Evolutionary conservation across 2,797 vertebrate species (phyloP), one percentile per base, ranked within the genome.

Genomic region (Amphiprion clarkii): DNA sequence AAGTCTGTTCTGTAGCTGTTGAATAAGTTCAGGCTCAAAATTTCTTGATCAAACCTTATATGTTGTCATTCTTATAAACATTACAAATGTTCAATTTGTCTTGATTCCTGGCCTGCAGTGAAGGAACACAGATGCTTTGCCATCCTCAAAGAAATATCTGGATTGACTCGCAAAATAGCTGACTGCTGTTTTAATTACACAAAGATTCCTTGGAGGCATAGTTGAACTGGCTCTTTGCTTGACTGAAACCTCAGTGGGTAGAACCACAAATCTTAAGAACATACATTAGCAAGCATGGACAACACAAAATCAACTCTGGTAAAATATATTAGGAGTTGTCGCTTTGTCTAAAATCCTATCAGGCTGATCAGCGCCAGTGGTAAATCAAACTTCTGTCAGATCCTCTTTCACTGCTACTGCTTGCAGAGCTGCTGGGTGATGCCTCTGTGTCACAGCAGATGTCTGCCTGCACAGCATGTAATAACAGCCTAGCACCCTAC

Each of bases 381-480:
- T 72, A 72, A 77, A 81, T 89, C 72, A 73, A 53, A 66, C 74
- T 54, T 72, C 54, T 80, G 74, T 76, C 31, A 62, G 51, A 73
- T 54, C 27, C 17, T 62, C 64, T 36, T 49, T 55, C 42, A 39
- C 60, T 59, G 48, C 67, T 49, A 4, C 53, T 21, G 55, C 53
- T 61, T 70, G 19, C 58, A 58, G 59, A 82, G 71, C 60, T 63
- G 73, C 74, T 53, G 60, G 64, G 46, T 46, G 53, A 76, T 52
- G 71, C 67, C 36, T 68, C 60, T 63, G 79, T 48, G 63, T 79
- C 51, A 51, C 51, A 83, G 76, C 83, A 88, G 78, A 88, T 84
- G 84, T 85, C 83, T 87, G 79, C 57, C 76, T 42, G 75, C 87
- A 29, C 80, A 72, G 74, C 61, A 51, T 83, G 84, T 57, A 64